phyloP scores from a whole-genome alignment of 2,797 vertebrate genomes.

The Enteromius thamalakanensis region DNA sequence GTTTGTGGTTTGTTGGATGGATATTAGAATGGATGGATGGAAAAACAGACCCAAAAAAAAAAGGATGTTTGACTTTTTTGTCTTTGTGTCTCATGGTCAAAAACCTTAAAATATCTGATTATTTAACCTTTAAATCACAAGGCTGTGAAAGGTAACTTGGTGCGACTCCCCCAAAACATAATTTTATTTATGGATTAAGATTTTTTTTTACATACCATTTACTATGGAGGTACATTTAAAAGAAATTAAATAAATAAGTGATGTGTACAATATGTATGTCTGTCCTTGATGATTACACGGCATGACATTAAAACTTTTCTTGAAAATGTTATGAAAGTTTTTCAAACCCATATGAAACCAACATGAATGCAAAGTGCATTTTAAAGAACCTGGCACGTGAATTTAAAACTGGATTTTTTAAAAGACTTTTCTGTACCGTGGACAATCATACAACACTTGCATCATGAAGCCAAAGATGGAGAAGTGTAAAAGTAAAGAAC shows the following conservation, averaged over 20 bases:
- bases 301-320: neutral
- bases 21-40: neutral
- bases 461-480: conserved; percentile 24
- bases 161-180: neutral
- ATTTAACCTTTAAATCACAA: neutral
- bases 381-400: neutral
- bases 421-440: neutral
- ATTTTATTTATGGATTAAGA: neutral
- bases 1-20: neutral
- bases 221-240: neutral
- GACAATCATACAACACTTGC: conserved; percentile 11
- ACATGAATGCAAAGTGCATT: conserved; percentile 11
- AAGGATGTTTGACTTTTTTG: neutral
- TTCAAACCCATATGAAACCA: neutral
- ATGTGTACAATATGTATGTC: neutral
- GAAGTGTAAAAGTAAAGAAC: conserved; percentile 14
- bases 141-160: neutral
- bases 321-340: neutral
- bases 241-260: too few relatives aligned
- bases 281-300: neutral
- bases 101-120: neutral
- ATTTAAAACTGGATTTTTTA: neutral
- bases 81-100: neutral
- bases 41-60: neutral
- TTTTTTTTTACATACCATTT: neutral